Percentiles rank a stretch among this genome's conserved stretches.
phyloP scores from a whole-genome alignment of 2,888 invertebrate genomes.

The Icerya purchasi region DNA sequence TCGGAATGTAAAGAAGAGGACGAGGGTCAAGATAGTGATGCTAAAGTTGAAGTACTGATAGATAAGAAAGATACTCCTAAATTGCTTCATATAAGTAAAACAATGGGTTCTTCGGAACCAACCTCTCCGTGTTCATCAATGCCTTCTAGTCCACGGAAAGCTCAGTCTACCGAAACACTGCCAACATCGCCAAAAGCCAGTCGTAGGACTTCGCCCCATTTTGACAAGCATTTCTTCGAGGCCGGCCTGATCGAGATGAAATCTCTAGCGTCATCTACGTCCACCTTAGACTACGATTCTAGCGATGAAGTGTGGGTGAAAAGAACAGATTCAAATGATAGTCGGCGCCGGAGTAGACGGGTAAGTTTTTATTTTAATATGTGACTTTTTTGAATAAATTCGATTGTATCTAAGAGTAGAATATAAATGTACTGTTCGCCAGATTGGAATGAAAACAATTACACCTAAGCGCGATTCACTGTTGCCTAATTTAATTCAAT shows the following conservation, averaged over 20 bases:
- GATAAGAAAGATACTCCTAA: slow-evolving; percentile 2
- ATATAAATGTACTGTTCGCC: too few relatives aligned
- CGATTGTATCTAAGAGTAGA: too few relatives aligned
- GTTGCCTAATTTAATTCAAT: too few relatives aligned
- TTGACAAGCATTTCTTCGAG: slow-evolving; percentile 61
- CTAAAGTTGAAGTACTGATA: slow-evolving; percentile 10
- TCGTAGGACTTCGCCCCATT: slow-evolving; percentile 34
- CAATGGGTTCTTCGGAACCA: slow-evolving; percentile 10
- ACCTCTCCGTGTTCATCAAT: slow-evolving; percentile 14
- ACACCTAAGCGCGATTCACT: too few relatives aligned
- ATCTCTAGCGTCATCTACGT: slow-evolving; percentile 40
- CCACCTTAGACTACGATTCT: slow-evolving; percentile 34
- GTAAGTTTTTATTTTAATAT: slow-evolving; percentile 10
- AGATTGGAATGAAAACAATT: too few relatives aligned
- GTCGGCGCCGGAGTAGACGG: slow-evolving; percentile 15
- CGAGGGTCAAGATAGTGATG: slow-evolving; percentile 26
- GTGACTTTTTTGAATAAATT: background rate
- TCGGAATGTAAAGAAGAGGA: slow-evolving; percentile 71
- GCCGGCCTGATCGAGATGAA: slow-evolving; percentile 61
- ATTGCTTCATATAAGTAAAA: background rate
- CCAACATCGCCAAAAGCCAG: slow-evolving; percentile 16
- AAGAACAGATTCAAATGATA: slow-evolving; percentile 28
- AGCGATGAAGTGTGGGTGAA: slow-evolving; percentile 51
- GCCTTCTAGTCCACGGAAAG: slow-evolving; percentile 15
- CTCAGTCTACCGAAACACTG: slow-evolving; percentile 15